Evolutionary conservation across 2,888 invertebrate genomes (phyloP).

Genomic region (Zaprionus lineosus): DNA sequence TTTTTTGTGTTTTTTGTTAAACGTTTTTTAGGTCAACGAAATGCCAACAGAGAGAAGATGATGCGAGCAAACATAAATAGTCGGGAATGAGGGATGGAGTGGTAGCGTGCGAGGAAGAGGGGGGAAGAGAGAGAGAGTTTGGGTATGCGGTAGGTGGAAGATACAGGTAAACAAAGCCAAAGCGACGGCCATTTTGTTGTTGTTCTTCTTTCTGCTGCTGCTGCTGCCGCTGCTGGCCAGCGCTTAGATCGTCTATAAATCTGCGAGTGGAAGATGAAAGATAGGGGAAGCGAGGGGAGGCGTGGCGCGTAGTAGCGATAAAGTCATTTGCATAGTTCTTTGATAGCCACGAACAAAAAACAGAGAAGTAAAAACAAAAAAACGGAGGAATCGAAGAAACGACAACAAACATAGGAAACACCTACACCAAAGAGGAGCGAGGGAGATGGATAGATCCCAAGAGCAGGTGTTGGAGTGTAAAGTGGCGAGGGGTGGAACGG

Average conservation of each 20-base stretch:
- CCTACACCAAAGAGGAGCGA: slow-evolving; percentile 46
- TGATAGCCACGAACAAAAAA: slow-evolving; percentile 45
- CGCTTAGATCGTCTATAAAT: slow-evolving; percentile 56
- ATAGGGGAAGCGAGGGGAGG: not conserved
- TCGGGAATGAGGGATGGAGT: slow-evolving; percentile 4
- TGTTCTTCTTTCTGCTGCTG: slow-evolving; percentile 14
- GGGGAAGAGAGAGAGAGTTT: not conserved
- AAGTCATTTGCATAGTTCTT: slow-evolving; percentile 77
- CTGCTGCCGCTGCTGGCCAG: slow-evolving; percentile 12
- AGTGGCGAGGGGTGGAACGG: not conserved
- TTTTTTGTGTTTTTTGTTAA: slow-evolving; percentile 51
- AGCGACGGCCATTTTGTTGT: slow-evolving; percentile 51
- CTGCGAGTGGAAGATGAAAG: slow-evolving; percentile 23
- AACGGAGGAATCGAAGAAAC: slow-evolving; percentile 1
- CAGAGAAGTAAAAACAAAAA: slow-evolving; percentile 12
- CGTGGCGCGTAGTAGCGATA: slow-evolving; percentile 48
- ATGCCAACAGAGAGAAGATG: slow-evolving; percentile 66
- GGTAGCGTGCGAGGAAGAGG: not conserved
- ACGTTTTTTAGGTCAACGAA: slow-evolving; percentile 77
- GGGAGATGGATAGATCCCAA: not conserved
- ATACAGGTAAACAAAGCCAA: slow-evolving; percentile 65
- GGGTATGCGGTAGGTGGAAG: slow-evolving; percentile 26
- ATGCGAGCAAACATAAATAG: slow-evolving; percentile 74
- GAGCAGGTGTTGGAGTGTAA: not conserved
- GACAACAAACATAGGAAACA: slow-evolving; percentile 40